Evolutionary conservation across 2,113 vertebrate genomes (phyloP), one percentile per base, ranked within the genome.

Genomic region (Engystomops pustulosus): DNA sequence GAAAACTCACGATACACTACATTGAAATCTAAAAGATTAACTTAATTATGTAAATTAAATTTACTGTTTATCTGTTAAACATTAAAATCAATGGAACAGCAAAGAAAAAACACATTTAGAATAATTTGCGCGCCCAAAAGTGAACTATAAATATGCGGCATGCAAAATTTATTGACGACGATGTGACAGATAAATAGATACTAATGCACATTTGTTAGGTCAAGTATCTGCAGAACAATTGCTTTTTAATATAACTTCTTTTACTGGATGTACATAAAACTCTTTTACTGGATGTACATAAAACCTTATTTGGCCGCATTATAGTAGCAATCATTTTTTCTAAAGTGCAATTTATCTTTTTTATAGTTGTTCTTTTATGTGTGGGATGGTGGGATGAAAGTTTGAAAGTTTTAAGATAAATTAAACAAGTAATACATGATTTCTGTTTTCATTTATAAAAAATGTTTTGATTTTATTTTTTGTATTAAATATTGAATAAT

Each of bases 11-110:
- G 86, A 86, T 84, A 88, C 71, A 85, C 78, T 90, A 88, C 86
- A 86, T 89, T 91, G 89, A 91, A 91, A 89, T 83, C 83, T 81
- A 87, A 88, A 88, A 90, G 85, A 87, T 87, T 88, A 88, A 90
- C 79, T 91, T 90, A 89, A 89, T 91, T 87, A 86, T 87, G 83
- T 87, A 86, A 88, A 90, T 87, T 90, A 89, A 86, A 86, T 88
- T 87, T 88, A 89, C 44, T 86, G 67, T 88, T 88, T 89, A 87
- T 78, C 85, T 88, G 85, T 81, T 89, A 90, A 90, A 88, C 8
- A 88, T 83, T 86, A 90, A 89, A 90, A 87, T 85, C 83, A 85
- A 72, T 88, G 74, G 84, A 78, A 89, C 7, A 87, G 0, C 67
- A 86, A 89, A 91, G 87, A 58, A 81, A 85, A 74, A 58, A 1